Percentiles rank a stretch among this genome's conserved stretches.
phyloP scores from a whole-genome alignment of 1,140 invertebrate genomes.

The Drosophila biarmipes region DNA sequence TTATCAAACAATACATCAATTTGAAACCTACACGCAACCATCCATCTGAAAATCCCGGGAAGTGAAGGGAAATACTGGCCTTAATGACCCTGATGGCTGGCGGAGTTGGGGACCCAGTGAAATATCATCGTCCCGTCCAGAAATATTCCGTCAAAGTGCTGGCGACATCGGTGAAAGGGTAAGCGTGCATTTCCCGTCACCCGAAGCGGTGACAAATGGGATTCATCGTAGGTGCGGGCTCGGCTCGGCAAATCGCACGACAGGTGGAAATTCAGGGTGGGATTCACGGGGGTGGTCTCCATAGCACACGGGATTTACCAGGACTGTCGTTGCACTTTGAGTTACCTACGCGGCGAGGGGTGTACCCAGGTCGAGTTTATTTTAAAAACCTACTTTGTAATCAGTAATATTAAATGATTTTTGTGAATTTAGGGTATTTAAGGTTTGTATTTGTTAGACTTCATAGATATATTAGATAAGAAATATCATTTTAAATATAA shows the following conservation, averaged over 20 bases:
- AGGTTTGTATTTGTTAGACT: too few species aligned
- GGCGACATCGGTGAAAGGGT: slow-evolving; percentile 20
- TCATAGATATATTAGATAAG: too few species aligned
- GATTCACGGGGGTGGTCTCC: not conserved
- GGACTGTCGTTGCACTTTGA: slow-evolving; percentile 2
- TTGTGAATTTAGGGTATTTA: too few species aligned
- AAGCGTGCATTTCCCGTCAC: slow-evolving; percentile 1
- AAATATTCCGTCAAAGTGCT: not conserved
- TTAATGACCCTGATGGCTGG: slow-evolving; percentile 8
- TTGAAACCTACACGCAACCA: not conserved
- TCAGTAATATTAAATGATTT: too few species aligned
- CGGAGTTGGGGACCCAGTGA: not conserved
- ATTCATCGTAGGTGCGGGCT: not conserved
- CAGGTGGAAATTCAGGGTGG: slow-evolving; percentile 11
- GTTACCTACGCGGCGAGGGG: not conserved
- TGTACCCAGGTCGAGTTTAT: not conserved
- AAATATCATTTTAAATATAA: too few species aligned
- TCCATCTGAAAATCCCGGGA: not conserved
- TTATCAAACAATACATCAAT: not conserved
- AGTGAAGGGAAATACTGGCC: slow-evolving; percentile 1
- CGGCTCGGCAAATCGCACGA: slow-evolving; percentile 8
- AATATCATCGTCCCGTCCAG: not conserved
- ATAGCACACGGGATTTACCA: not conserved
- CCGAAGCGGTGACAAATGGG: slow-evolving; percentile 1
- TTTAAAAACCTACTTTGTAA: not conserved